phyloP scores from a whole-genome alignment of 2,113 vertebrate species.

The Nyctibius bracteatus region DNA sequence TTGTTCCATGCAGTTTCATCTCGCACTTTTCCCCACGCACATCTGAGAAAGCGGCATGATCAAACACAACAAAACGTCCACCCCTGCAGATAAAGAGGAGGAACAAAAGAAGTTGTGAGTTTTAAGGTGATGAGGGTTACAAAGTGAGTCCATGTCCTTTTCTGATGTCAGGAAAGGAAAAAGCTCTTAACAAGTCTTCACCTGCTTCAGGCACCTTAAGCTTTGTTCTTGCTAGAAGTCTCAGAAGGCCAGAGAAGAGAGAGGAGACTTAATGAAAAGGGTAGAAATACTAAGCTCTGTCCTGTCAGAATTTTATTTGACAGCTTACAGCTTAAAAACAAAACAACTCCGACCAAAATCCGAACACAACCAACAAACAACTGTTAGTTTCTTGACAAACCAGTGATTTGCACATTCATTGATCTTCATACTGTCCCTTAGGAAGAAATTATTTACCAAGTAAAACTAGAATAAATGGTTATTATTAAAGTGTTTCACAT shows the following conservation, averaged over 20 bases:
- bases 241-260: not conserved
- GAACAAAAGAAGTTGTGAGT: not conserved
- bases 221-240: not conserved
- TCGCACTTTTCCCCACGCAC: slow-evolving; percentile 89
- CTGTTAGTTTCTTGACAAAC: not conserved
- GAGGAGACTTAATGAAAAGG: not conserved
- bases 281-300: not conserved
- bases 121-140: not conserved
- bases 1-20: slow-evolving; percentile 87
- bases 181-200: not conserved
- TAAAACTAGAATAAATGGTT: not conserved
- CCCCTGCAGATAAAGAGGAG: slow-evolving; percentile 70
- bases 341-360: not conserved
- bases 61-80: slow-evolving; percentile 87
- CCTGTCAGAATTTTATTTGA: not conserved
- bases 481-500: not conserved
- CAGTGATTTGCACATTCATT: not conserved
- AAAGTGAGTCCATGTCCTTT: not conserved
- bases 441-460: not conserved
- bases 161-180: not conserved
- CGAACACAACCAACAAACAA: not conserved
- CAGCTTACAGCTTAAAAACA: not conserved
- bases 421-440: not conserved
- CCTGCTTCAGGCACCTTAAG: not conserved
- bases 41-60: slow-evolving; percentile 83